Base-by-base conservation (phyloP, 2,888 invertebrate species). In the Dendrolimus houi region DNA sequence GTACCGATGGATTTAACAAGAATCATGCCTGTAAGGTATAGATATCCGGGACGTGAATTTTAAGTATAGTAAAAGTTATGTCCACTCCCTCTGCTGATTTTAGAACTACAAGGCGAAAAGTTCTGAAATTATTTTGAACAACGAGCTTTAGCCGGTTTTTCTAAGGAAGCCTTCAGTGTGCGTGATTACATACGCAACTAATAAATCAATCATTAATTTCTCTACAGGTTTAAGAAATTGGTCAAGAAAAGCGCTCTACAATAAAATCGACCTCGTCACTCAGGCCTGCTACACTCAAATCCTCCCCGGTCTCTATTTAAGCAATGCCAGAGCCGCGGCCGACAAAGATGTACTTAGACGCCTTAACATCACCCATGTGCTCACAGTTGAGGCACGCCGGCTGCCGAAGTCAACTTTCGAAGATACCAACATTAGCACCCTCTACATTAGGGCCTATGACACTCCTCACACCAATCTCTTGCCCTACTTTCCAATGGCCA, bases 391-490 rank as follows among this genome's bases (percentile, higher is more conserved):
- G 61, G 77, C 84, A 9, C 83, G 78, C 57, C 74, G 82, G 60
- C 67, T 89, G 53, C 90, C 90, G 57, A 86, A 83, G 65, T 72
- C 79, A 52, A 78, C 80, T 72, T 84, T 87, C 62, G 61, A 71
- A 55, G 71, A 81, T 74, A 71, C 75, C 67, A 78, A 85, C 64
- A 83, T 90, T 62, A 79, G 76, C 63, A 85, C 83, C 1, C 83
- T 90, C 70, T 89, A 81, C 77, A 89, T 90, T 77, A 85, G 86
- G 79, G 90, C 90, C 76, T 79, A 81, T 65, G 90, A 90, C 78
- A 74, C 74, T 72, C 83, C 88, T 76, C 69, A 79, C 55, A 83
- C 88, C 75, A 77, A 89, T 74, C 76, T 90, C 66, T 58, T 90
- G 71, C 75, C 87, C 71, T 90, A 87, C 77, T 90, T 90, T 74